Percentiles rank a stretch among this genome's conserved stretches.
phyloP scores from a whole-genome alignment of 2,113 vertebrate species.

The Mastomys coucha region DNA sequence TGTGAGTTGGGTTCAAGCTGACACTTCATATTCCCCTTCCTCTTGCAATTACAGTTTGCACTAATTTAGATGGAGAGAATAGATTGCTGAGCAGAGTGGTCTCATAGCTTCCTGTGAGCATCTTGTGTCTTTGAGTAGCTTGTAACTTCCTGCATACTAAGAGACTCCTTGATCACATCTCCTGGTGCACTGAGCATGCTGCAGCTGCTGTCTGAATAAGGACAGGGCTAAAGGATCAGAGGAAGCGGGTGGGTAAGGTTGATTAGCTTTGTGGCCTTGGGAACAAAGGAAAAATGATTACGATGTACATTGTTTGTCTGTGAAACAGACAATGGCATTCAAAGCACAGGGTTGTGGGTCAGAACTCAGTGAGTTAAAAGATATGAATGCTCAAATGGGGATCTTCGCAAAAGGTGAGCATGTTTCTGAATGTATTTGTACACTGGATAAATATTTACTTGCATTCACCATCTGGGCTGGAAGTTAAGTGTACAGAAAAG shows the following conservation, averaged over 20 bases:
- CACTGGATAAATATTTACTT: neutral
- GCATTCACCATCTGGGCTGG: neutral
- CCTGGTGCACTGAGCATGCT: rapidly evolving
- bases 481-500: neutral
- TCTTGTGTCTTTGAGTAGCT: neutral
- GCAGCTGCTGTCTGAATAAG: slow-evolving; percentile 10
- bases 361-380: neutral
- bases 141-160: neutral
- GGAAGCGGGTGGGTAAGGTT: neutral
- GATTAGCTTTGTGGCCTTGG: neutral
- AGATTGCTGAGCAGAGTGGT: slow-evolving; percentile 17
- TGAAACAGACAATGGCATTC: neutral
- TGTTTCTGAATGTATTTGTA: neutral
- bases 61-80: slow-evolving; percentile 43
- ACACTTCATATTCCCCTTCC: slow-evolving; percentile 25
- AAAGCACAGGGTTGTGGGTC: neutral
- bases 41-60: neutral
- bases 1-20: neutral
- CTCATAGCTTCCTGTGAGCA: neutral
- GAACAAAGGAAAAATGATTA: neutral
- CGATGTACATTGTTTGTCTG: neutral
- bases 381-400: neutral
- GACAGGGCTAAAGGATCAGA: neutral
- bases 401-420: neutral
- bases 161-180: neutral